These are phyloP conservation scores for Mya arenaria DNA, from an alignment of 1,140 invertebrate species.

Conservation along the genomic window DNA sequence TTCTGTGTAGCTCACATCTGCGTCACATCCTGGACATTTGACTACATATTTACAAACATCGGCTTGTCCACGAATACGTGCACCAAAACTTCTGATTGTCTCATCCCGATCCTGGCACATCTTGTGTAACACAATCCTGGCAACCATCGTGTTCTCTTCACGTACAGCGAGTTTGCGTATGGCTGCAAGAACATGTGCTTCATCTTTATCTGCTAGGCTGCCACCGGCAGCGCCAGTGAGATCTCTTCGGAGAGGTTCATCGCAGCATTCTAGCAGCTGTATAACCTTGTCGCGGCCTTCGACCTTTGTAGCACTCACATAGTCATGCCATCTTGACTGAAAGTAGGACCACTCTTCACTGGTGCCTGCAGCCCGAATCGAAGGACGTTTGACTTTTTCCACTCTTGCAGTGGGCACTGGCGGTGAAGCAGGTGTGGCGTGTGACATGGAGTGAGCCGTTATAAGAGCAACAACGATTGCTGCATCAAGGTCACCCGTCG, in stretches of 20 bases:
- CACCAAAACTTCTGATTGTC: conserved; percentile 49
- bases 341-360: conserved; percentile 15
- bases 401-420: conserved; percentile 21
- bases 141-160: conserved; percentile 61
- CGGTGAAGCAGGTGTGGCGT: no score
- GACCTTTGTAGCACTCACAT: conserved; percentile 17
- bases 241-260: conserved; percentile 50
- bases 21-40: conserved; percentile 38
- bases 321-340: neutral
- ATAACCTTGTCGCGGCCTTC: conserved; percentile 44
- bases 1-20: conserved; percentile 51
- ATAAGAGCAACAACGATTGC: conserved; percentile 51
- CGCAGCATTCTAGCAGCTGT: conserved; percentile 63
- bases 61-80: conserved; percentile 52
- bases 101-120: conserved; percentile 61
- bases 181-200: conserved; percentile 51
- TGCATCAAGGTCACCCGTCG: conserved; percentile 48
- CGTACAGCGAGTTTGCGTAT: conserved; percentile 55
- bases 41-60: conserved; percentile 50
- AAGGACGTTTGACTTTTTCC: conserved; percentile 56
- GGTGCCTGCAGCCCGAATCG: neutral
- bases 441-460: conserved; percentile 25
- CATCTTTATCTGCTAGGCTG: conserved; percentile 40
- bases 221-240: conserved; percentile 42
- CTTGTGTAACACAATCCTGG: conserved; percentile 49